Evolutionary conservation across 2,888 invertebrate genomes (phyloP).

Genomic region (Ophion ellenae): DNA sequence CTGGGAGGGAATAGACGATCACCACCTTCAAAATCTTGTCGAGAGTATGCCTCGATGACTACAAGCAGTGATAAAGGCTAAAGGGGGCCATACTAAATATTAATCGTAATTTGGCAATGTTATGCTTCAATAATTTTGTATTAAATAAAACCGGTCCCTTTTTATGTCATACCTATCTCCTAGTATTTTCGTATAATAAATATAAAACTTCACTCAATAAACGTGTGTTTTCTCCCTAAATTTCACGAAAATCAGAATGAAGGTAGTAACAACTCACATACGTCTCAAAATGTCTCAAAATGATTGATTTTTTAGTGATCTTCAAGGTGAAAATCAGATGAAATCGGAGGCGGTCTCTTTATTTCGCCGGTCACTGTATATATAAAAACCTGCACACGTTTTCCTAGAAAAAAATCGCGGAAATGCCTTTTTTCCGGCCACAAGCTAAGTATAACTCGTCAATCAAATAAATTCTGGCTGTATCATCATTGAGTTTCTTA

Average conservation of each 20-base stretch:
- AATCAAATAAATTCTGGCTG: background rate
- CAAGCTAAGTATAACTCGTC: no score
- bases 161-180: background rate
- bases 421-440: no score
- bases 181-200: background rate
- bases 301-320: no score
- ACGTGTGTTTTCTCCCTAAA: background rate
- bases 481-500: background rate
- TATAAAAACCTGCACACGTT: background rate
- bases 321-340: no score
- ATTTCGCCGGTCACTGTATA: background rate
- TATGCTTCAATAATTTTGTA: background rate
- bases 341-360: no score
- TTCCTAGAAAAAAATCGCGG: no score
- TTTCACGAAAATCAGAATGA: background rate
- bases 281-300: background rate
- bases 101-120: background rate
- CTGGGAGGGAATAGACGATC: background rate
- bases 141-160: background rate
- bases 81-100: background rate
- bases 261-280: background rate
- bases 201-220: background rate
- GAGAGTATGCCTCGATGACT: background rate
- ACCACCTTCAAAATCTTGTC: background rate
- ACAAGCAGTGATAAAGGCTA: background rate